Evolutionary conservation across 1,140 invertebrate genomes (phyloP).

Genomic region (Oscheius sp.): DNA sequence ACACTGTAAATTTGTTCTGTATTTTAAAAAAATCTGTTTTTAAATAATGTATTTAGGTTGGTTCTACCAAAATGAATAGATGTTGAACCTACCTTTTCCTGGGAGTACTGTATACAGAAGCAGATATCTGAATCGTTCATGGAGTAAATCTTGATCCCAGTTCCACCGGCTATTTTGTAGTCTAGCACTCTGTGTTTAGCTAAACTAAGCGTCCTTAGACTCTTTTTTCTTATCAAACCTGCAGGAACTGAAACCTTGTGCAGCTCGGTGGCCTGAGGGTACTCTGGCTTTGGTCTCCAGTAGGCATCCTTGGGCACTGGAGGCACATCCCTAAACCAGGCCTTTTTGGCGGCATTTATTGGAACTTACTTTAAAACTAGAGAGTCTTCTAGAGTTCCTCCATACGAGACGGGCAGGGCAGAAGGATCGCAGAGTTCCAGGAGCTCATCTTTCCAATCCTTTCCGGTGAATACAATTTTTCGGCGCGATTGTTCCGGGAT

Average conservation of each 20-base stretch:
- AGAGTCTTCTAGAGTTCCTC: conserved; percentile 30
- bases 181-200: conserved; percentile 19
- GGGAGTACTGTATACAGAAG: conserved; percentile 15
- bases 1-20: no score
- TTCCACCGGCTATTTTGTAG: conserved; percentile 15
- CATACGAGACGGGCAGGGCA: conserved; percentile 32
- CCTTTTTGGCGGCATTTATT: background rate
- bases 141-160: conserved; percentile 21
- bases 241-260: conserved; percentile 31
- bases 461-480: conserved; percentile 30
- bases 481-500: conserved; percentile 31
- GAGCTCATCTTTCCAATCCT: conserved; percentile 35
- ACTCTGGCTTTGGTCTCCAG: conserved; percentile 19
- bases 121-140: conserved; percentile 27
- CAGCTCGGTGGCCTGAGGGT: conserved; percentile 24
- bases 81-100: conserved; percentile 21
- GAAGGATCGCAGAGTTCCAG: conserved; percentile 26
- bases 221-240: conserved; percentile 3
- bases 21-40: no score
- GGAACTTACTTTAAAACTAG: background rate
- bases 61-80: no score
- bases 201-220: background rate
- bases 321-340: conserved; percentile 1
- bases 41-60: no score
- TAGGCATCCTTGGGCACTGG: conserved; percentile 28